These are phyloP conservation scores for Apolygus lucorum DNA, from an alignment of 1,140 invertebrate genomes.

Conservation along the genomic window DNA sequence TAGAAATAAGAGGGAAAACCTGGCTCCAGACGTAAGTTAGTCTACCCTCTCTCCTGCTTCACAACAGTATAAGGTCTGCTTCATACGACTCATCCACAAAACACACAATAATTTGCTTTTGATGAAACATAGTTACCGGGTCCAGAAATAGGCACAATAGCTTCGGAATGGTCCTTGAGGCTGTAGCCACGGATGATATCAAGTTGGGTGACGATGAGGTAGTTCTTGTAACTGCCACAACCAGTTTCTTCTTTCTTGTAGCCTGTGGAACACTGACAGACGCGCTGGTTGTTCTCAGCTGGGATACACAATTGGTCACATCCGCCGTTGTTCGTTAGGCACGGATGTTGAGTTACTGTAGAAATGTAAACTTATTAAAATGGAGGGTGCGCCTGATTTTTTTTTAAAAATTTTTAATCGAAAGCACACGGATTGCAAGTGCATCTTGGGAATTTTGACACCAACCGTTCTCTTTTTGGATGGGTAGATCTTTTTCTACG, in stretches of 20 bases:
- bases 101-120: not conserved
- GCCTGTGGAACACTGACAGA: slow-evolving; percentile 81
- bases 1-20: not conserved
- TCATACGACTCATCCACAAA: not conserved
- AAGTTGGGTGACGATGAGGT: slow-evolving; percentile 82
- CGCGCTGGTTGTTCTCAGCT: slow-evolving; percentile 52
- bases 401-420: too few relatives aligned
- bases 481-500: too few relatives aligned
- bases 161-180: slow-evolving; percentile 72
- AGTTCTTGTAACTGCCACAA: slow-evolving; percentile 70
- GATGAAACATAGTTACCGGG: slow-evolving; percentile 48
- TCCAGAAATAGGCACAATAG: slow-evolving; percentile 89
- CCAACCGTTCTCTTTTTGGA: too few relatives aligned
- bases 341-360: slow-evolving; percentile 62
- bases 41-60: too few relatives aligned
- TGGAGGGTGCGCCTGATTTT: too few relatives aligned
- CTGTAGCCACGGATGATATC: slow-evolving; percentile 81
- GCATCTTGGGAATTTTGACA: too few relatives aligned
- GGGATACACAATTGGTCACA: slow-evolving; percentile 93
- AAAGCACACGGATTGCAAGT: too few relatives aligned
- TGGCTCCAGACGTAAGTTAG: not conserved
- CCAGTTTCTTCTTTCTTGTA: slow-evolving; percentile 59
- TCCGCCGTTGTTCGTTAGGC: slow-evolving; percentile 74
- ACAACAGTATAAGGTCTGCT: too few relatives aligned
- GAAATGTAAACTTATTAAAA: slow-evolving; percentile 10